These are phyloP conservation scores for Pocillopora meandrina DNA, from an alignment of 92 coral and sea anemone species.

Conservation along the genomic window DNA sequence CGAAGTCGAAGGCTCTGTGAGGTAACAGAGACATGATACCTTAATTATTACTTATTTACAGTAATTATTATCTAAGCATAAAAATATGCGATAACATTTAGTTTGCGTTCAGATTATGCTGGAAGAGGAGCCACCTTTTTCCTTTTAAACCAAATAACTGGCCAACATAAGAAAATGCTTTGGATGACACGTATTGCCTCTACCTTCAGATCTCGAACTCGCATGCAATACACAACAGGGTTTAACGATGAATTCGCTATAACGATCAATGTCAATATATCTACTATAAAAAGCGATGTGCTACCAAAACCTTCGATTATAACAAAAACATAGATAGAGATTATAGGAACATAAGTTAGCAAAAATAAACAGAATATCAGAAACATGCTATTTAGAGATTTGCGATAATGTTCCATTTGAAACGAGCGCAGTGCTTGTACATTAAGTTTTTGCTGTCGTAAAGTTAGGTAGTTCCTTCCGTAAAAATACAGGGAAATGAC, in stretches of 20 bases:
- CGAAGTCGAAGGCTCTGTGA: no score
- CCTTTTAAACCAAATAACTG: background rate
- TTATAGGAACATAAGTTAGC: background rate
- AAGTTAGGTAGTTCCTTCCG: background rate
- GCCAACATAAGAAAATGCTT: background rate
- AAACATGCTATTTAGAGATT: conserved; percentile 19
- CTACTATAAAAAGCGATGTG: background rate
- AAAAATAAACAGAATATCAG: background rate
- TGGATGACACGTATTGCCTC: conserved; percentile 1
- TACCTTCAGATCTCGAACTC: background rate
- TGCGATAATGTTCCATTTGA: background rate
- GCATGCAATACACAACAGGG: background rate
- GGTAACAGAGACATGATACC: no score
- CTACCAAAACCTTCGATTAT: background rate
- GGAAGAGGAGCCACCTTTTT: background rate
- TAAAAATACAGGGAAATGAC: background rate
- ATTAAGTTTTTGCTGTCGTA: background rate
- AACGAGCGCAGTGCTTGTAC: conserved; percentile 4
- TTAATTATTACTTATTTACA: no score
- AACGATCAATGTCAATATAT: background rate
- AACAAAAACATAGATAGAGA: background rate
- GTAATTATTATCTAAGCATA: no score
- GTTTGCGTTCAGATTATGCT: no score
- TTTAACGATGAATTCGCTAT: background rate
- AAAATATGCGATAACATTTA: no score